A percentile compares a stretch with the other conserved stretches of the same genome.
phyloP scores from a whole-genome alignment of 2,888 invertebrate species.

The Pteria penguin region DNA sequence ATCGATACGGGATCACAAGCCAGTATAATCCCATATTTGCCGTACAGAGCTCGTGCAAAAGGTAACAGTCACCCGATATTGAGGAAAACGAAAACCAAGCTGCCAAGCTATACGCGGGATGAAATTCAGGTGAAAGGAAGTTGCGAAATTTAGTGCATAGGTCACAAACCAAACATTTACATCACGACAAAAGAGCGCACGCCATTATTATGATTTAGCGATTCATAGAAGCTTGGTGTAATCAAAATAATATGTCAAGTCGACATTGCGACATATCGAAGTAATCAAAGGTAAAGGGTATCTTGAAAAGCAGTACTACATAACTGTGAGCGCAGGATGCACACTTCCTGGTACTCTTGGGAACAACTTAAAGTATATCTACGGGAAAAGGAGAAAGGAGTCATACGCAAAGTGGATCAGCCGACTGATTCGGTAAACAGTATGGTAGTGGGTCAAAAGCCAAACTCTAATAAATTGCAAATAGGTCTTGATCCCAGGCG shows the following conservation, averaged over 20 bases:
- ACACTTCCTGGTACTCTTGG: background rate
- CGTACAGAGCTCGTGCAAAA: background rate
- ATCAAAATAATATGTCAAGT: no score
- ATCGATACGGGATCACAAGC: slow-evolving; percentile 13
- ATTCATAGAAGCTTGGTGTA: no score
- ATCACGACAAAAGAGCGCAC: no score
- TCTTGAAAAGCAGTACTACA: background rate
- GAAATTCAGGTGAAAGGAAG: no score
- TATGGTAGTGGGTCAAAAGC: slow-evolving; percentile 3
- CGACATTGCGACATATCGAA: background rate
- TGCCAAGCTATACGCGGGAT: no score
- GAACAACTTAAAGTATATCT: background rate
- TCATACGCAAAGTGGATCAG: background rate
- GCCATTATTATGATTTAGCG: no score
- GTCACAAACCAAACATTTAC: no score
- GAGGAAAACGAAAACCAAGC: no score
- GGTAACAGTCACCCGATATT: no score
- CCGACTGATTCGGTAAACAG: slow-evolving; percentile 21
- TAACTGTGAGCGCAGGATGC: background rate
- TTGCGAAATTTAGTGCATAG: no score
- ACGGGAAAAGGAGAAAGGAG: background rate
- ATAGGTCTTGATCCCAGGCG: background rate
- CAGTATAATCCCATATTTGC: no score
- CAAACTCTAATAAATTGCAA: background rate
- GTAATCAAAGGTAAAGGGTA: background rate